Base-by-base conservation (phyloP, 2,797 vertebrate species). In the Florisuga fusca region DNA sequence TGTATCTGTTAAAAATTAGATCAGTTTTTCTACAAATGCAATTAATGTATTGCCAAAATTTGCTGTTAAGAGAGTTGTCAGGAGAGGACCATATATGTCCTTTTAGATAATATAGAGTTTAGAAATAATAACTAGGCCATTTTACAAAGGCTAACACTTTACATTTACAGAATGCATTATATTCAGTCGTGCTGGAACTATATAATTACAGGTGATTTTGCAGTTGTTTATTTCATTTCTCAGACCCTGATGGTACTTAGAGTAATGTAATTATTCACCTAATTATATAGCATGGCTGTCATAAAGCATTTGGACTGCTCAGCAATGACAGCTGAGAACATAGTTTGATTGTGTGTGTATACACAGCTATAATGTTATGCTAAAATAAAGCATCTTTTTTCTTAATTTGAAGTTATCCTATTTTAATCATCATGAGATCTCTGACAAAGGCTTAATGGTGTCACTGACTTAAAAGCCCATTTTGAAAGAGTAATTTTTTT, bases 171-270 rank as follows among this genome's bases (percentile, higher is more conserved):
- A 87, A 78, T 26, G 38, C 78, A 92, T 93, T 85, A 48, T 19
- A 90, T 67, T 89, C 62, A 76, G 22, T 87, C 68, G 72, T 27
- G 27, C n/a, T 76, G 55, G 54, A 80, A 55, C 54, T 48, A 31
- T 14, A 33, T 75, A 93, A 92, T 94, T 92, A 75, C 51, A 95
- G 92, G 84, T 92, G 87, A 94, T 93, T 94, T 93, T 94, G 66
- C 43, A 89, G 57, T 77, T 92, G 79, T 95, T 91, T 93, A 31
- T 89, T 89, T 95, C 79, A 85, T 91, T 89, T 81, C 73, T 93
- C 76, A 85, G 63, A 50, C 43, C 48, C 29, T 12, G 55, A 92
- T 83, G 54, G 87, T 73, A 91, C 76, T 93, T 74, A 72, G 45
- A 67, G 27, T 83, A 96, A 95, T 25, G 15, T n/a, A 89, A 91